Evolutionary conservation across 2,888 invertebrate genomes (phyloP), one percentile per base, ranked within the genome.

Genomic region (Netelia inedita): DNA sequence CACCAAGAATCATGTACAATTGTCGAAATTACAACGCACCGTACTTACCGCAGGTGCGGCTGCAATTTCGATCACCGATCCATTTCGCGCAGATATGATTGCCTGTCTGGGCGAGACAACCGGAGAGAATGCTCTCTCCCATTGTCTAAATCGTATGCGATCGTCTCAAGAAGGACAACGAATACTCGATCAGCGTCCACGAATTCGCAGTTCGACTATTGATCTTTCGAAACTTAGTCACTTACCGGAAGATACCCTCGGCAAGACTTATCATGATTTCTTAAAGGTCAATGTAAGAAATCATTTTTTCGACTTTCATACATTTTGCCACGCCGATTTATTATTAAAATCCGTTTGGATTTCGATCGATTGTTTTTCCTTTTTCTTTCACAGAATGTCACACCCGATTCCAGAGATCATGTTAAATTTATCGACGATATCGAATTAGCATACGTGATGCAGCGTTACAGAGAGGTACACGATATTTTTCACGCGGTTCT

Each of bases 391-490:
- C 92, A 97, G 96, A 96, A 97, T 88, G 98, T 99, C 0, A 97
- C 98, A 5, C 99, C 99, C 0, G 99, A 99, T 94, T 97, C 98
- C 46, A 95, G 99, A 86, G 95, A 97, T 87, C 96, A 97, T 16
- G 99, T 99, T 0, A 97, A 97, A 90, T 99, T 99, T 94, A 96
- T 99, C 68, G 96, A 98, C 87, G 98, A 99, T 93, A 94, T 96
- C 1, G 97, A 98, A 86, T 94, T 98, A 89, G 98, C 98, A 3
- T 99, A 99, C 94, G 97, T 99, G 65, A 98, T 99, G 97, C 98
- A 98, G 94, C 95, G 99, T 76, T 99, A 99, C 93, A 96, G 99
- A 87, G 99, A 99, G 94, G 97, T 98, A 9, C 99, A 99, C 94
- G 99, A 99, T 94, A 95, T 99, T 87, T 96, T 98, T 81, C 99